Conservation (phyloP, 2,797 vertebrate genomes). For the Falco berigora region DNA sequence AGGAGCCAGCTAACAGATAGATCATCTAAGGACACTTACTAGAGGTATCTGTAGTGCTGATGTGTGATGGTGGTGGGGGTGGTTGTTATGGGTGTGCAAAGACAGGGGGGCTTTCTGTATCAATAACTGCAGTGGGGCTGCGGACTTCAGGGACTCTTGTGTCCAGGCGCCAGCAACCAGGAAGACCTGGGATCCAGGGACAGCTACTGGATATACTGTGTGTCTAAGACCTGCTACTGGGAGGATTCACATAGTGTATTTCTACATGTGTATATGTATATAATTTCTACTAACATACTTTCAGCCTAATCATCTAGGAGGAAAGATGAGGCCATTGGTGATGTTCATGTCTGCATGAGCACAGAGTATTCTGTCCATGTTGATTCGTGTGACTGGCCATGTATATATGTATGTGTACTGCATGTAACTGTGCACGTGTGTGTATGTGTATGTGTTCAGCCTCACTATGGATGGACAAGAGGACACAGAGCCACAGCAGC, state of each 20-base stretch:
- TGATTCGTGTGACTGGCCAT: background rate
- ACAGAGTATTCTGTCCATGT: background rate
- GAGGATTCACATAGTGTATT: background rate
- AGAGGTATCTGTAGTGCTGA: background rate
- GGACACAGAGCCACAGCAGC: background rate
- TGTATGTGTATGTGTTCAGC: rapidly evolving
- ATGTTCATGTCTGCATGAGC: background rate
- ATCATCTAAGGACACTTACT: background rate
- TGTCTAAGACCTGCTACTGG: background rate
- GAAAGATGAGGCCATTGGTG: background rate
- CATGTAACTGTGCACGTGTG: rapidly evolving
- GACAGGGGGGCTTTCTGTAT: background rate
- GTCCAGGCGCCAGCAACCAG: background rate
- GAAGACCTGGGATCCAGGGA: background rate
- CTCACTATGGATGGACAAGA: background rate
- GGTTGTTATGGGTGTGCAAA: background rate
- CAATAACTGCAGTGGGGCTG: background rate
- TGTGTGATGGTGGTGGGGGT: background rate
- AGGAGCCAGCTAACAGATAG: background rate
- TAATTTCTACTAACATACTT: background rate
- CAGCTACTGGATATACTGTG: background rate
- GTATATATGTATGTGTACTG: rapidly evolving
- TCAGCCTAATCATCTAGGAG: background rate
- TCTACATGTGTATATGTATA: background rate
- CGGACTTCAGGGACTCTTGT: background rate